These are phyloP conservation scores for Ophthalmolycus amberensis DNA, from an alignment of 2,113 vertebrate genomes.

Conservation along the genomic window DNA sequence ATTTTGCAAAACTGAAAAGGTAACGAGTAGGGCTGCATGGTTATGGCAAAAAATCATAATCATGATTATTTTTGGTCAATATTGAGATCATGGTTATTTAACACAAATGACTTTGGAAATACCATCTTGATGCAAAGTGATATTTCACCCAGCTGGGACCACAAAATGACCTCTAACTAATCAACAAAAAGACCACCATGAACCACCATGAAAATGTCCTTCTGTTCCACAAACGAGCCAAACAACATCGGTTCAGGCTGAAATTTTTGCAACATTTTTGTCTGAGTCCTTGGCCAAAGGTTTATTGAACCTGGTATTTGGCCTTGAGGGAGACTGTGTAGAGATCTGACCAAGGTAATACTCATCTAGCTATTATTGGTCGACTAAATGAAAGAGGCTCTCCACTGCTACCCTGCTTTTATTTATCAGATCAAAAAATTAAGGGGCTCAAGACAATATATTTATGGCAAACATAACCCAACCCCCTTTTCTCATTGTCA, in stretches of 20 bases:
- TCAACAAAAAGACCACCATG: not conserved
- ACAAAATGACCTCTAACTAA: not conserved
- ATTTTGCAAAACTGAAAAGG: not conserved
- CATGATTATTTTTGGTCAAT: not conserved
- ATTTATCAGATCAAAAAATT: not conserved
- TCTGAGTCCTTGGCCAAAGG: not conserved
- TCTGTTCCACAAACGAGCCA: not conserved
- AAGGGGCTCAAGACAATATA: not conserved
- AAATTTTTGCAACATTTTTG: not conserved
- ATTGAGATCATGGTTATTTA: not conserved
- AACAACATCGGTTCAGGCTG: not conserved
- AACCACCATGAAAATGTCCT: not conserved
- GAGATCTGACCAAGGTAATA: not conserved
- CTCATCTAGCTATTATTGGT: not conserved
- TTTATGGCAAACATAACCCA: not conserved
- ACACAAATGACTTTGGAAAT: not conserved
- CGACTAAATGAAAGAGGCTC: constrained; percentile 12
- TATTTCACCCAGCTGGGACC: not conserved
- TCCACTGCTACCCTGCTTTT: not conserved
- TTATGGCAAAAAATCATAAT: not conserved
- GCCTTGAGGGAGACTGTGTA: not conserved
- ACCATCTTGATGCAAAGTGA: not conserved
- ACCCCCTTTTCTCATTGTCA: not conserved
- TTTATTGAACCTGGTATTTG: not conserved
- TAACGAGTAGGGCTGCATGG: not conserved